A percentile compares a stretch with the other conserved stretches of the same genome.
Evolutionary conservation across 2,113 vertebrate genomes (phyloP).

Genomic region (Lepus timidus): DNA sequence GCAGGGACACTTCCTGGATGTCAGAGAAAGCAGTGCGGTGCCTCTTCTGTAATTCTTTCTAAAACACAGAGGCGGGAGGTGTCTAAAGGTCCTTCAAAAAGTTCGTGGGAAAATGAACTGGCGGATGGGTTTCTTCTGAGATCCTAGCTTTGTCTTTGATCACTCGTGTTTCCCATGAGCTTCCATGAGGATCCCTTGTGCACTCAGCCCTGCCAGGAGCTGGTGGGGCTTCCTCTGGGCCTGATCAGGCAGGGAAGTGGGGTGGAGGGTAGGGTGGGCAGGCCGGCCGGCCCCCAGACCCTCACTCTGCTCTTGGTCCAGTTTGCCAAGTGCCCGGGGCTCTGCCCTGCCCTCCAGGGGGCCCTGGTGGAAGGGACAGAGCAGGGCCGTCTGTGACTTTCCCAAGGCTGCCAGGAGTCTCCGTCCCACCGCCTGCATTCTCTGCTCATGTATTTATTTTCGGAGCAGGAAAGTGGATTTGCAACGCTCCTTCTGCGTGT

Average conservation of each 20-base stretch:
- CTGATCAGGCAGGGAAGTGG: not conserved
- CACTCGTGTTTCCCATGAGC: too few relatives aligned
- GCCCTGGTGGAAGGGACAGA: not conserved
- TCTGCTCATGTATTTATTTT: slow-evolving; percentile 59
- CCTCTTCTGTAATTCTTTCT: not conserved
- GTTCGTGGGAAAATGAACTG: too few relatives aligned
- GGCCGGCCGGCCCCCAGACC: not conserved
- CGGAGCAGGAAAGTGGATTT: slow-evolving; percentile 64
- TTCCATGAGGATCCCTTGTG: too few relatives aligned
- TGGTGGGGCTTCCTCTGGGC: not conserved
- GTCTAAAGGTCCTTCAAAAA: too few relatives aligned
- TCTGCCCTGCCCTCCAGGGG: not conserved
- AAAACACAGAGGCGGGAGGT: not conserved
- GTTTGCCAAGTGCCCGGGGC: not conserved
- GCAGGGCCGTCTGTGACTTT: not conserved
- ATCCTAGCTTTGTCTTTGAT: too few relatives aligned
- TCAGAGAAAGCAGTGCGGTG: accelerated
- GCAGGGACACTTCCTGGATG: not conserved
- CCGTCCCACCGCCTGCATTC: not conserved
- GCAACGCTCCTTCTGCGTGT: slow-evolving; percentile 14
- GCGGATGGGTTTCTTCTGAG: too few relatives aligned
- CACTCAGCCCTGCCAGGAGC: not conserved
- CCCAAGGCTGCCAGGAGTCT: not conserved
- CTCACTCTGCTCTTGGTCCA: not conserved
- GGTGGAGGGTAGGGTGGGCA: not conserved